Percentiles rank a stretch among this genome's conserved stretches.
These are phyloP conservation scores for Campylomormyrus tamandua DNA, from an alignment of 2,113 vertebrate species.

Conservation along the genomic window DNA sequence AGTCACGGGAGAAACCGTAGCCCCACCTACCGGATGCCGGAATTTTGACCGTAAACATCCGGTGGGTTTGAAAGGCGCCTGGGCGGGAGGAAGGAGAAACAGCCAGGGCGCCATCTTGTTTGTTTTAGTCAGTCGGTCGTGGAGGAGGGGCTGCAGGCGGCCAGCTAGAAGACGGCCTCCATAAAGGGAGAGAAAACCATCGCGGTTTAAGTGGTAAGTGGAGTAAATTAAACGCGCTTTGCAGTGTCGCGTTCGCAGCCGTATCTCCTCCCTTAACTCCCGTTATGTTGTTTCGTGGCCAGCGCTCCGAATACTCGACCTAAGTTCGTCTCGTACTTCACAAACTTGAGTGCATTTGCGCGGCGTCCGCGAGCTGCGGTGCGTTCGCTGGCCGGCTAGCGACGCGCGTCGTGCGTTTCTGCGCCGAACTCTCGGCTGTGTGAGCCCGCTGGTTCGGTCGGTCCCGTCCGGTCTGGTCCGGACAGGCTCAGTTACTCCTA, in stretches of 20 bases:
- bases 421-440: neutral
- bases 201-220: constrained; percentile 1
- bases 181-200: neutral
- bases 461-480: neutral
- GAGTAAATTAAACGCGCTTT: neutral
- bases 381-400: neutral
- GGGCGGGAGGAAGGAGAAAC: constrained; percentile 16
- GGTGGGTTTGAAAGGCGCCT: constrained; percentile 4
- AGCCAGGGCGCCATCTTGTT: constrained; percentile 16
- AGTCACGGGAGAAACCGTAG: neutral
- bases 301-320: neutral
- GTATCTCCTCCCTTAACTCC: neutral
- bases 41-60: constrained; percentile 21
- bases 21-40: neutral
- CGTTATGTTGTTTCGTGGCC: neutral
- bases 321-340: neutral
- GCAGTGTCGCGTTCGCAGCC: neutral
- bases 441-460: neutral
- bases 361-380: neutral
- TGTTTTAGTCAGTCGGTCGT: constrained; percentile 13
- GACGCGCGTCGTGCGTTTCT: neutral
- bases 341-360: neutral
- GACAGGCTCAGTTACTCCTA: neutral
- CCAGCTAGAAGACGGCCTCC: neutral
- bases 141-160: constrained; percentile 12